Evolutionary conservation across 2,797 vertebrate species (phyloP).

Genomic region (Jordanella pulchra): DNA sequence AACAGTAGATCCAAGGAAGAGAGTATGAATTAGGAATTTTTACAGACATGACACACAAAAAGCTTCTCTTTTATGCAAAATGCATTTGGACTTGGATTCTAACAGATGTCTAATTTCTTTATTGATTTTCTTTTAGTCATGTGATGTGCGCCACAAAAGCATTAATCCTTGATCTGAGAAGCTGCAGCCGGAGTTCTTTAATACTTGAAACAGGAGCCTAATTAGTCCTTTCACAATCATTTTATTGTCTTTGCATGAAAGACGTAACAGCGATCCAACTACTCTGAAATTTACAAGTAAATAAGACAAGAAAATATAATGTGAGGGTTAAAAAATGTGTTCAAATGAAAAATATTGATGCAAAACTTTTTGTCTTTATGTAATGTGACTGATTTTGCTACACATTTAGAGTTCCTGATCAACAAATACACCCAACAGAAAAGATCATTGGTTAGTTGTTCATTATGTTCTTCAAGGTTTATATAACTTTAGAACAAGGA

Average conservation of each 20-base stretch:
- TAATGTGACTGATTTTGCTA: neutral
- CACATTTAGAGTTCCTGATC: neutral
- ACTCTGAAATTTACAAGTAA: neutral
- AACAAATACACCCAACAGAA: neutral
- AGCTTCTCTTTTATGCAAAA: neutral
- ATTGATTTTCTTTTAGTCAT: too few relatives aligned
- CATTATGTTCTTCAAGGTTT: too few relatives aligned
- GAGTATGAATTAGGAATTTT: neutral
- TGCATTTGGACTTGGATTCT: neutral
- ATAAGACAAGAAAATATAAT: neutral
- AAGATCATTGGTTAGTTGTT: too few relatives aligned
- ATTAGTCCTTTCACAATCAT: neutral
- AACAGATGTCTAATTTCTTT: neutral
- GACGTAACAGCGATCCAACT: neutral
- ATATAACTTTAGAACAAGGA: too few relatives aligned
- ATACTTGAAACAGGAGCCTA: too few relatives aligned
- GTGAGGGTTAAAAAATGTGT: neutral
- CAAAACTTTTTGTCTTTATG: neutral
- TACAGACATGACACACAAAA: neutral
- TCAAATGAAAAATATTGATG: neutral
- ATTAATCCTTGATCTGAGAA: neutral
- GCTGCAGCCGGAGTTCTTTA: too few relatives aligned
- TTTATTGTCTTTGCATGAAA: neutral
- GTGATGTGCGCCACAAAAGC: neutral
- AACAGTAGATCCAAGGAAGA: slow-evolving; percentile 3